phyloP scores from a whole-genome alignment of 2,888 invertebrate genomes.

The Mythimna loreyi region DNA sequence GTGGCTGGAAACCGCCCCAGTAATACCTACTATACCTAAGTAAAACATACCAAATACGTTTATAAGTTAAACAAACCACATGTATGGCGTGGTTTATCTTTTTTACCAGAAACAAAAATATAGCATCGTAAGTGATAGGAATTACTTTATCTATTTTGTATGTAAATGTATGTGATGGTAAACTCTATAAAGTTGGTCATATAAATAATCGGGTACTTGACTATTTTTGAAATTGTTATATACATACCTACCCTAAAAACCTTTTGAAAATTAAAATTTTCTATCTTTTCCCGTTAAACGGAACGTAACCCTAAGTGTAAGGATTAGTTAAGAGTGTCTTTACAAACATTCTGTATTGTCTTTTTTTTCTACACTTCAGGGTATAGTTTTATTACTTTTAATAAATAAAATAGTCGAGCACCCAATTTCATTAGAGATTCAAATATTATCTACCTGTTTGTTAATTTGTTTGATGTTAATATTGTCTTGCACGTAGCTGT shows the following conservation, averaged over 20 bases:
- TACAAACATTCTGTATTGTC: constrained; percentile 22
- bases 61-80: constrained; percentile 72
- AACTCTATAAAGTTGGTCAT: constrained; percentile 62
- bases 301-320: constrained; percentile 30
- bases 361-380: constrained; percentile 31
- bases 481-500: constrained; percentile 7
- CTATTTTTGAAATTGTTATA: constrained; percentile 57
- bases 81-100: constrained; percentile 77
- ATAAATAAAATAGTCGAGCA: constrained; percentile 55
- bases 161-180: constrained; percentile 61
- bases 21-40: constrained; percentile 52
- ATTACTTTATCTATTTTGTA: constrained; percentile 66
- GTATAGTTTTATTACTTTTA: constrained; percentile 25
- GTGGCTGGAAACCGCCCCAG: constrained; percentile 94
- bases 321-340: constrained; percentile 12
- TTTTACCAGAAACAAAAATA: constrained; percentile 61
- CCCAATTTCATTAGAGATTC: constrained; percentile 43
- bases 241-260: constrained; percentile 15
- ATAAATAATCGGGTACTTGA: constrained; percentile 56
- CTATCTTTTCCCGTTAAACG: constrained; percentile 35
- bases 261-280: constrained; percentile 25
- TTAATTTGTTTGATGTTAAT: constrained; percentile 20
- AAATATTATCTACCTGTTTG: constrained; percentile 3
- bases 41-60: constrained; percentile 51
- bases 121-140: constrained; percentile 50